Evolutionary conservation across 2,888 invertebrate species (phyloP).

Genomic region (Neocrepidodera transversa): DNA sequence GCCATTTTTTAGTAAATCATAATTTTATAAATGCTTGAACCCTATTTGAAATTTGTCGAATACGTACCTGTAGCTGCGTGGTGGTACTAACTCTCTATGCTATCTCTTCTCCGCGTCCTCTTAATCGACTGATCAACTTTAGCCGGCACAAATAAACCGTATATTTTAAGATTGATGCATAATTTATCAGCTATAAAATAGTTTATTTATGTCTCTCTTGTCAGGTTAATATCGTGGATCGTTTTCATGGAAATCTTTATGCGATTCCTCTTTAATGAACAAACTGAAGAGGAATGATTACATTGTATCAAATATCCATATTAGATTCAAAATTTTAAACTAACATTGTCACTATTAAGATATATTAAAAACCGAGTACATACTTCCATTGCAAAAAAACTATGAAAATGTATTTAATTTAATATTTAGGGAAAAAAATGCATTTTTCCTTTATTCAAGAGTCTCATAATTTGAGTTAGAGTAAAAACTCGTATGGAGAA

Average conservation of each 20-base stretch:
- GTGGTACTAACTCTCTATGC: slow-evolving; percentile 38
- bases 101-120: slow-evolving; percentile 39
- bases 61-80: slow-evolving; percentile 46
- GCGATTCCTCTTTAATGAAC: slow-evolving; percentile 35
- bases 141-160: slow-evolving; percentile 52
- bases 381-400: too few relatives aligned
- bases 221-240: slow-evolving; percentile 44
- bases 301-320: slow-evolving; percentile 11
- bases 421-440: too few relatives aligned
- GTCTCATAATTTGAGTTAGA: too few relatives aligned
- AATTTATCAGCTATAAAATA: slow-evolving; percentile 55
- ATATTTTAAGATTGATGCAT: slow-evolving; percentile 56
- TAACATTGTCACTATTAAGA: too few relatives aligned
- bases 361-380: too few relatives aligned
- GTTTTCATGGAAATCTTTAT: slow-evolving; percentile 39
- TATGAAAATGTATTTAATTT: too few relatives aligned
- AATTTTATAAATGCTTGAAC: too few relatives aligned
- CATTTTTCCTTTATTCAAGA: too few relatives aligned
- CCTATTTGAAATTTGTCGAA: too few relatives aligned
- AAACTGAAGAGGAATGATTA: not conserved
- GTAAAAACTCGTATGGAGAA: too few relatives aligned
- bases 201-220: slow-evolving; percentile 51
- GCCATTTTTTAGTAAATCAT: too few relatives aligned
- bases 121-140: slow-evolving; percentile 55
- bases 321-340: not conserved